Conservation (phyloP, 2,888 invertebrate genomes). For the Shargacucullia verbasci region DNA sequence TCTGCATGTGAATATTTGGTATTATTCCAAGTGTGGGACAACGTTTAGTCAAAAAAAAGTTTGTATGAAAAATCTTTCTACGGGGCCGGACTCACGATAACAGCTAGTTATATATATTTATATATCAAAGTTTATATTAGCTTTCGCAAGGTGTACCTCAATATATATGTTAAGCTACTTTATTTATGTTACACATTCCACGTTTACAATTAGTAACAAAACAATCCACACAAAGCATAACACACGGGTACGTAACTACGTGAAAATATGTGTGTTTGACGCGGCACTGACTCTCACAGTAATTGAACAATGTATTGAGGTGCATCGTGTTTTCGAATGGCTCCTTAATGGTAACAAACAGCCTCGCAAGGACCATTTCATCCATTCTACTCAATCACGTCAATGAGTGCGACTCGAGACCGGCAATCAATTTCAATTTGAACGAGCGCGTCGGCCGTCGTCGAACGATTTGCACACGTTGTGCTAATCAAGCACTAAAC, state of each 20-base stretch:
- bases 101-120: not conserved
- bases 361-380: slow-evolving; percentile 77
- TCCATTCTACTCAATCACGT: slow-evolving; percentile 82
- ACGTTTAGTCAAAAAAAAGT: too few species aligned
- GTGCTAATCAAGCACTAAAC: slow-evolving; percentile 87
- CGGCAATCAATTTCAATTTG: slow-evolving; percentile 84
- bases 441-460: slow-evolving; percentile 57
- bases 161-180: not conserved
- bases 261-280: slow-evolving; percentile 45
- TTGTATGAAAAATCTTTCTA: too few species aligned
- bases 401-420: slow-evolving; percentile 77
- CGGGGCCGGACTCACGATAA: not conserved
- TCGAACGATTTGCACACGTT: slow-evolving; percentile 82
- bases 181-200: slow-evolving; percentile 21
- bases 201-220: slow-evolving; percentile 29
- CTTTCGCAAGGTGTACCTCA: not conserved
- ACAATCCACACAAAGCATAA: slow-evolving; percentile 31
- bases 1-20: too few species aligned
- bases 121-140: not conserved
- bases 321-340: slow-evolving; percentile 50
- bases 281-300: slow-evolving; percentile 31
- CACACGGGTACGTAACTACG: slow-evolving; percentile 39
- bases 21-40: too few species aligned
- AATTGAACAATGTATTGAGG: slow-evolving; percentile 51
- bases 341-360: slow-evolving; percentile 70